Percentiles rank a stretch among this genome's conserved stretches.
Evolutionary conservation across 2,113 vertebrate genomes (phyloP).

Genomic region (Raja brachyura): DNA sequence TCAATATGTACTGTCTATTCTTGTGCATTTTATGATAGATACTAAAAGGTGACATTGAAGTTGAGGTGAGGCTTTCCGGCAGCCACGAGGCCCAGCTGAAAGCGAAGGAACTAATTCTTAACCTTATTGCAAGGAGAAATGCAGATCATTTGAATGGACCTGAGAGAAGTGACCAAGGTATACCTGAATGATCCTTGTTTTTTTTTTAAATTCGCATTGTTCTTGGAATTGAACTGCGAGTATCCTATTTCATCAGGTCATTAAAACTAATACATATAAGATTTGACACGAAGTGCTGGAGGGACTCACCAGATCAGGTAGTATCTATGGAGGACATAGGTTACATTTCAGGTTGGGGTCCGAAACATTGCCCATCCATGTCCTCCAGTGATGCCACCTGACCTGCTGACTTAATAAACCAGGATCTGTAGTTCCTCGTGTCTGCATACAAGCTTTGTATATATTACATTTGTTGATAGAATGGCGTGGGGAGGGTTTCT

Average conservation of each 20-base stretch:
- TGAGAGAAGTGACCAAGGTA: background rate
- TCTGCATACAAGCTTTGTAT: no score
- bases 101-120: conserved; percentile 74
- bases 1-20: background rate
- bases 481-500: background rate
- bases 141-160: background rate
- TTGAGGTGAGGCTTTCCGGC: conserved; percentile 76
- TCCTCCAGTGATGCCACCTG: no score
- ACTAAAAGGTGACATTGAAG: conserved; percentile 60
- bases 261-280: no score
- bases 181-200: background rate
- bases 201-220: background rate
- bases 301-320: no score
- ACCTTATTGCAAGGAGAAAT: conserved; percentile 52
- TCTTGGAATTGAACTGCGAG: background rate
- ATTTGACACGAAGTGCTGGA: no score
- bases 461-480: no score
- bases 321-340: no score
- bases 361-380: no score
- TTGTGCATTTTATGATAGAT: conserved; percentile 56
- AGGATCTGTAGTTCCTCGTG: no score
- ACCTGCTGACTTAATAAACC: no score
- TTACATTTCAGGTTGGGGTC: no score
- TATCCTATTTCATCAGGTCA: background rate
- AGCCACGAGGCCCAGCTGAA: conserved; percentile 62